These are phyloP conservation scores for Eremobia ochroleuca DNA, from an alignment of 2,888 invertebrate genomes.

Conservation along the genomic window DNA sequence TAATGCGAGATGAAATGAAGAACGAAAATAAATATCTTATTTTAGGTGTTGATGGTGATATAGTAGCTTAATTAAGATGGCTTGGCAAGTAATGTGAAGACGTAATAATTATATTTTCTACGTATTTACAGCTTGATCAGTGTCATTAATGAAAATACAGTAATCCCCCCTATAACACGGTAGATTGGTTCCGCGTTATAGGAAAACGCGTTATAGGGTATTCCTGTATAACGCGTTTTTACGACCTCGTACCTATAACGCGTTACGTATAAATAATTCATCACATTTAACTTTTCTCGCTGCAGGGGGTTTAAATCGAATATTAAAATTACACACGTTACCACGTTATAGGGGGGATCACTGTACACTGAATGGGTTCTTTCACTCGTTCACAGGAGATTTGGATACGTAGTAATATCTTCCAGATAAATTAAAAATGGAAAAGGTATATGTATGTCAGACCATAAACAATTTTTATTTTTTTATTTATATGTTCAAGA, in stretches of 20 bases:
- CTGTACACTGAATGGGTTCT: neutral
- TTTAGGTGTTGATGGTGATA: conserved; percentile 16
- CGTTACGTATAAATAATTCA: too few relatives aligned
- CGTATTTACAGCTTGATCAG: neutral
- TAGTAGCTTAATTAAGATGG: neutral
- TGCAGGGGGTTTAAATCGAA: too few relatives aligned
- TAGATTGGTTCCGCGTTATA: too few relatives aligned
- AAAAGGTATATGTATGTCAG: neutral
- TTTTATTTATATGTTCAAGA: too few relatives aligned
- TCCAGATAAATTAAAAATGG: neutral
- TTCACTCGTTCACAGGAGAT: neutral
- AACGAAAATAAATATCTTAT: conserved; percentile 32
- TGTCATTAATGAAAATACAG: neutral
- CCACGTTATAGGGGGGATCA: too few relatives aligned
- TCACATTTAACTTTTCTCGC: too few relatives aligned
- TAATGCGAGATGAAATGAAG: conserved; percentile 12
- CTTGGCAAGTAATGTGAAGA: conserved; percentile 20
- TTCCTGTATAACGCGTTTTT: too few relatives aligned
- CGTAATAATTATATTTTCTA: neutral
- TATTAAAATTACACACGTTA: too few relatives aligned
- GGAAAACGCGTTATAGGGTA: too few relatives aligned
- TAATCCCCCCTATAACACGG: too few relatives aligned
- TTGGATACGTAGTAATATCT: neutral
- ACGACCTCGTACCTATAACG: too few relatives aligned
- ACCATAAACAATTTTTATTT: too few relatives aligned